These are phyloP conservation scores for Chelonia mydas DNA, from an alignment of 2,797 vertebrate species.

Conservation along the genomic window DNA sequence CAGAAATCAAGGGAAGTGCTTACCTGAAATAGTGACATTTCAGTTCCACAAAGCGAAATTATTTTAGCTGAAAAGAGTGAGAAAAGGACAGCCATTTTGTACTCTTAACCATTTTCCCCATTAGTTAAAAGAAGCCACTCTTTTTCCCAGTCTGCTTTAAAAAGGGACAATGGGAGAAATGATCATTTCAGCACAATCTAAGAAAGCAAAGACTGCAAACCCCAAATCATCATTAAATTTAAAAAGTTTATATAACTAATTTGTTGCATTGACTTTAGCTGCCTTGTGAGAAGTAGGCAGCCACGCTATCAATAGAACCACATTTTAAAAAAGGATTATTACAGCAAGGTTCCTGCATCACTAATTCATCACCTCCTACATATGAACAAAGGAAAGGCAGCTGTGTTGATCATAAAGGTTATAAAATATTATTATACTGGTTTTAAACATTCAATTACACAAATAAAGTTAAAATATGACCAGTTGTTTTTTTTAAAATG, in stretches of 20 bases:
- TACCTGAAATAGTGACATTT: conserved; percentile 16
- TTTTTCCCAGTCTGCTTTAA: neutral
- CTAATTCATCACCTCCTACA: conserved; percentile 47
- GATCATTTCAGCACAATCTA: neutral
- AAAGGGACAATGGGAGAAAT: neutral
- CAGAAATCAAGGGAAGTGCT: conserved; percentile 23
- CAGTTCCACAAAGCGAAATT: conserved; percentile 35
- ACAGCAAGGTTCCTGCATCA: conserved; percentile 47
- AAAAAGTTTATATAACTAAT: neutral
- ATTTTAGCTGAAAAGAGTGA: conserved; percentile 23
- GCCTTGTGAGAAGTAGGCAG: conserved; percentile 26
- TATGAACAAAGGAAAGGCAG: neutral
- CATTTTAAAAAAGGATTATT: neutral
- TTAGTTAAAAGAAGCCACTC: neutral
- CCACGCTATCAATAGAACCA: neutral
- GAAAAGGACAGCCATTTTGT: neutral
- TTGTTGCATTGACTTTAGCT: conserved; percentile 17
- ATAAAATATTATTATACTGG: conserved; percentile 32
- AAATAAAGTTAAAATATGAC: conserved; percentile 41
- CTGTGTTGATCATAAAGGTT: conserved; percentile 32
- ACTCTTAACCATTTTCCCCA: neutral
- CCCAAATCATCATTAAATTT: neutral
- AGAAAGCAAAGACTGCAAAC: neutral
- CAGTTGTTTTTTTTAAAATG: conserved; percentile 2
- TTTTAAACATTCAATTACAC: conserved; percentile 23